These are phyloP conservation scores for Neogale vison DNA, from an alignment of 2,113 vertebrate genomes.

Conservation along the genomic window DNA sequence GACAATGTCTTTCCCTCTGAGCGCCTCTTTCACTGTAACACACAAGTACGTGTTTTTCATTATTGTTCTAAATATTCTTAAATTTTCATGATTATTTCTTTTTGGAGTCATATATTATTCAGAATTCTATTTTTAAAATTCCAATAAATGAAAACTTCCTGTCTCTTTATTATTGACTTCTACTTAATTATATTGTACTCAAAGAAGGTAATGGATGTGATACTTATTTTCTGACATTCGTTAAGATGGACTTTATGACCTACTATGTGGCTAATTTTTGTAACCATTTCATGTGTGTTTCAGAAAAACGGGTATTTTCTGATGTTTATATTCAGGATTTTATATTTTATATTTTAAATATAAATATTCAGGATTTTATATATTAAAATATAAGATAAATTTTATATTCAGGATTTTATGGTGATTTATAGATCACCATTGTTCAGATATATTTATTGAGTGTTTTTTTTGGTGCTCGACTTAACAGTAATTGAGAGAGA, in stretches of 20 bases:
- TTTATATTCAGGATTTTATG: too few relatives aligned
- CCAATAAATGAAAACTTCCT: not conserved
- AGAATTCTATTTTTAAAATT: conserved; percentile 33
- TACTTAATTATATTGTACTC: not conserved
- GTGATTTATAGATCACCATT: too few relatives aligned
- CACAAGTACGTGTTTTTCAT: not conserved
- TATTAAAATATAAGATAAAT: too few relatives aligned
- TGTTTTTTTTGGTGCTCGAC: not conserved
- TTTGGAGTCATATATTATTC: not conserved
- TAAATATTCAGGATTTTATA: too few relatives aligned
- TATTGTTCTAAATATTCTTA: not conserved
- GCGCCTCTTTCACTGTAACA: not conserved
- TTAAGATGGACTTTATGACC: not conserved
- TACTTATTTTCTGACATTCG: not conserved
- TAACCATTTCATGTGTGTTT: not conserved
- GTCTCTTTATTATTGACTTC: not conserved
- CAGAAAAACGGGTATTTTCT: not conserved
- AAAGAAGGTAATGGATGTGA: not conserved
- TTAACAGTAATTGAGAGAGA: not conserved
- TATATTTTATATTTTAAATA: too few relatives aligned
- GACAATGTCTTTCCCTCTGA: not conserved
- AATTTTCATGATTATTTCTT: not conserved
- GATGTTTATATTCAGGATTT: not conserved
- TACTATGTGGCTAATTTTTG: not conserved
- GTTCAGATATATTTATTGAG: not conserved